Evolutionary conservation across 1,140 invertebrate species (phyloP), one percentile per base, ranked within the genome.

Genomic region (Mya arenaria): DNA sequence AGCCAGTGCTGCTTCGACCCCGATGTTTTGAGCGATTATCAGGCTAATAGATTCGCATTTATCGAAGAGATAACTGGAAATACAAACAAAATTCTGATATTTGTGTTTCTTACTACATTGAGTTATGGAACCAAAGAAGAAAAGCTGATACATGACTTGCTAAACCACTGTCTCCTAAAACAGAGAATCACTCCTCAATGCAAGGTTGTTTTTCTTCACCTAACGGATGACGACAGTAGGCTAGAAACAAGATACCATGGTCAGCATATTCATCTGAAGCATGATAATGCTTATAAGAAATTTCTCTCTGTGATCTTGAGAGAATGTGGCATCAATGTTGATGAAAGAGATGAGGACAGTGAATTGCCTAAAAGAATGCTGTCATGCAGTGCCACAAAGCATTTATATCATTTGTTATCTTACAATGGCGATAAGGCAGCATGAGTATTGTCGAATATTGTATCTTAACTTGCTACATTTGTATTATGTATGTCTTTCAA

Each of bases 1-100:
- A 56, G 36, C 17, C 69, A 72, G 17, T 72, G 69, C 28, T 58
- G 48, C 39, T 72, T 58, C 13, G 69, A 72, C 44, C 44, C 48
- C 4, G 69, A 72, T 36, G 52, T 58, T 34, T 56, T 39, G 13
- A 32, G 37, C 8, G 15, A 72, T 15, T 72, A 56, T 58, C 56
- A 37, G 32, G 39, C 48, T 34, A 19, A 72, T 25, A 36, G 28
- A 58, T 23, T 37, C n/a, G 30, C 56, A 37, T 72, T 48, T 48
- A 72, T 72, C 23, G 48, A 72, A 23, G 4, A 25, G 17, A n/a
- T 32, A 10, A 44, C 58, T 13, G 1, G 41, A 13, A 55, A 72
- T 72, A 17, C 34, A 13, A 44, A 72, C 19, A 56, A 15, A 58
- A 72, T 72, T 23, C 13, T 72, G 15, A 32, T 72, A 56, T 72